Conservation (phyloP, 2,113 vertebrate genomes). For the Platysternon megacephalum region DNA sequence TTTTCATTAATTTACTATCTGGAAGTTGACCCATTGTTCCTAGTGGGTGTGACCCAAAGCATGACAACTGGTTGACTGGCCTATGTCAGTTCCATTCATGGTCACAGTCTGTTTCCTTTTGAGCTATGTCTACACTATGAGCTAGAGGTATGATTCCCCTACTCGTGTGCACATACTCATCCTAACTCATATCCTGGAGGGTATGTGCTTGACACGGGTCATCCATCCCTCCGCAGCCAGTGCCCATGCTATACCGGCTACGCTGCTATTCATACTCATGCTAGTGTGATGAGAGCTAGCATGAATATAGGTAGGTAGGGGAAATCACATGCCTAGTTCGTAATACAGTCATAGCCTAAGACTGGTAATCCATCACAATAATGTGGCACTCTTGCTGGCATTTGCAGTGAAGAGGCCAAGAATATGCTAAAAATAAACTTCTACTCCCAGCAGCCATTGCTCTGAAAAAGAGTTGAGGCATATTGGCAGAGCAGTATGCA, state of each 20-base stretch:
- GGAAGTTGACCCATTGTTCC: background rate
- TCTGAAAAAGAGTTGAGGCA: accelerated
- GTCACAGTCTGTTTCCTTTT: background rate
- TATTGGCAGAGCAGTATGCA: accelerated
- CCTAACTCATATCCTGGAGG: background rate
- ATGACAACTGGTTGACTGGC: background rate
- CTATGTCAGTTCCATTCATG: background rate
- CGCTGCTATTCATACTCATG: background rate
- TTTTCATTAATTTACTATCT: background rate
- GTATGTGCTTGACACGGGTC: background rate
- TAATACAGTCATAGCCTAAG: background rate
- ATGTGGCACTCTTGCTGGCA: background rate
- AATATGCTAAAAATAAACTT: background rate
- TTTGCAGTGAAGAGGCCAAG: background rate
- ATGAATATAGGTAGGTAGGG: background rate
- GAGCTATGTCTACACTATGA: background rate
- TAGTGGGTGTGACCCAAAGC: background rate
- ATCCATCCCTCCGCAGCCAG: background rate
- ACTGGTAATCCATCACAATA: accelerated
- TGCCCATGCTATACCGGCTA: background rate
- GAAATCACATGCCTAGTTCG: background rate
- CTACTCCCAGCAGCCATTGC: background rate
- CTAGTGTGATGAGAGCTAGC: background rate
- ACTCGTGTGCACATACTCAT: background rate
- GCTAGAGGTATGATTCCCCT: background rate